Evolutionary conservation across 2,888 invertebrate genomes (phyloP).

Genomic region (Chrysolina oricalcia): DNA sequence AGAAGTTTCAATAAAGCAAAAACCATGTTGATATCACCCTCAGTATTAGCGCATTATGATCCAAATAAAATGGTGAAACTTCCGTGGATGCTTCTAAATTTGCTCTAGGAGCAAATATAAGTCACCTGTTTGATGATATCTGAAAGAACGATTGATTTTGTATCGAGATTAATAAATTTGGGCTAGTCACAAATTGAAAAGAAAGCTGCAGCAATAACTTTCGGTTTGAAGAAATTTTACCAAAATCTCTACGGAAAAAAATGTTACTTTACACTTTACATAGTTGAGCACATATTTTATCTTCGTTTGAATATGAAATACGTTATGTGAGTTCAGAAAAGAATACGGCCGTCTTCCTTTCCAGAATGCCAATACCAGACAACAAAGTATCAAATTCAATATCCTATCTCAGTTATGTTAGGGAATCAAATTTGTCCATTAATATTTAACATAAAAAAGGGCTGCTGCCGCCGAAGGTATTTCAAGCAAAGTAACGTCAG

Average conservation of each 20-base stretch:
- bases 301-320: slow-evolving; percentile 41
- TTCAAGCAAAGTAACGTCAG: no score
- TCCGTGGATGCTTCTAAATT: slow-evolving; percentile 42
- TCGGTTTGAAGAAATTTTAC: no score
- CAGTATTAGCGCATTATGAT: slow-evolving; percentile 42
- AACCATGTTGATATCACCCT: slow-evolving; percentile 16
- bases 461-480: no score
- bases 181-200: slow-evolving; percentile 31
- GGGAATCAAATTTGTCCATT: no score
- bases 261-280: slow-evolving; percentile 39
- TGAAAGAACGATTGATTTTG: slow-evolving; percentile 42
- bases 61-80: slow-evolving; percentile 45
- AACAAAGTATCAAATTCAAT: no score
- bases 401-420: no score
- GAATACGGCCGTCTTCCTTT: slow-evolving; percentile 1
- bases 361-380: no score
- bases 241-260: no score
- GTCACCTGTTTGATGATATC: slow-evolving; percentile 38
- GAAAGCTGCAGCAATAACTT: slow-evolving; percentile 28
- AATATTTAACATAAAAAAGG: no score
- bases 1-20: no score
- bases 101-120: slow-evolving; percentile 41
- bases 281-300: slow-evolving; percentile 40
- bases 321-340: no score
- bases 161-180: slow-evolving; percentile 39